Conservation (phyloP, 2,113 vertebrate species). For the Mobula hypostoma region DNA sequence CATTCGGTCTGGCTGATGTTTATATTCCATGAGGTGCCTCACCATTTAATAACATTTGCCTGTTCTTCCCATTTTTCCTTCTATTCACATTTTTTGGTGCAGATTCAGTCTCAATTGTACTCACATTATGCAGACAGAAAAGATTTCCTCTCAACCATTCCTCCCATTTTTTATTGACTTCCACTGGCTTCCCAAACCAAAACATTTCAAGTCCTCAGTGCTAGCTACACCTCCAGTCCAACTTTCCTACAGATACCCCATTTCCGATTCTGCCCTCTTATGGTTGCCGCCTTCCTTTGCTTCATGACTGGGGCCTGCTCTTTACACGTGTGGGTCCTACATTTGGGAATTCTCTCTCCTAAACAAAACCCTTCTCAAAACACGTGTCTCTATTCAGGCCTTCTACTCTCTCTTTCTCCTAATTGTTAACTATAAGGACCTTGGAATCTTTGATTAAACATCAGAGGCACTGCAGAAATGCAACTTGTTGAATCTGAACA, state of each 20-base stretch:
- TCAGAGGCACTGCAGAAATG: not conserved
- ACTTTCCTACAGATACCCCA: not conserved
- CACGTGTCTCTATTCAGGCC: not conserved
- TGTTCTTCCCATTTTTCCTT: too few species aligned
- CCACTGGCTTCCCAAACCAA: not conserved
- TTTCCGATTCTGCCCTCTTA: not conserved
- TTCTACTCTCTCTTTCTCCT: not conserved
- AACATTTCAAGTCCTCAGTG: not conserved
- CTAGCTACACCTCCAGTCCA: not conserved
- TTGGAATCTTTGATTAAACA: not conserved
- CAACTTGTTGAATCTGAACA: not conserved
- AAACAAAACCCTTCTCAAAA: not conserved
- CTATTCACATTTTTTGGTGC: too few species aligned
- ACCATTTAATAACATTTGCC: not conserved
- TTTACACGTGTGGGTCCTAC: not conserved
- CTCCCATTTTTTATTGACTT: not conserved
- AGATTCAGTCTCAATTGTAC: not conserved
- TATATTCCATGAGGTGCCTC: too few species aligned
- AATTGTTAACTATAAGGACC: not conserved
- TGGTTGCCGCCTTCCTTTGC: not conserved
- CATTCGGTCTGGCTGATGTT: too few species aligned
- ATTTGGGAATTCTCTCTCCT: not conserved
- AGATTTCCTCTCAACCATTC: not conserved
- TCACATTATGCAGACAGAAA: not conserved
- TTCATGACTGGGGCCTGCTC: not conserved